Conservation (phyloP, 1,140 invertebrate genomes). For the Amphibalanus amphitrite region DNA sequence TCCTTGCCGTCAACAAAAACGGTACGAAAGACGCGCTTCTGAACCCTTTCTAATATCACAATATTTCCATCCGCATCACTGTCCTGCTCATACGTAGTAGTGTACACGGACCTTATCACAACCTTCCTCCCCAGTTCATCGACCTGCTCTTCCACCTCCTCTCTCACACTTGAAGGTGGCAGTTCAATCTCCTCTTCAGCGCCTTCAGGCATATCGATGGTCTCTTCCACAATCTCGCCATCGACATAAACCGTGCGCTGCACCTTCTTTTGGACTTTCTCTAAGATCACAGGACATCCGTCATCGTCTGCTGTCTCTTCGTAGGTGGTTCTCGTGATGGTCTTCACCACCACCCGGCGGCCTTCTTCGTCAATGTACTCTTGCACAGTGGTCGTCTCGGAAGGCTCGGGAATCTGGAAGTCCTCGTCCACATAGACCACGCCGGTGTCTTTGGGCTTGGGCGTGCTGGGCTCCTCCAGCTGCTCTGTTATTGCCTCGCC, state of each 20-base stretch:
- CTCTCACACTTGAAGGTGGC: background rate
- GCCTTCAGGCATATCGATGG: background rate
- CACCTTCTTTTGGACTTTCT: background rate
- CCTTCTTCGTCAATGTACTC: background rate
- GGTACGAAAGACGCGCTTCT: background rate
- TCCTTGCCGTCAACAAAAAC: background rate
- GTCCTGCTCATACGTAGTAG: background rate
- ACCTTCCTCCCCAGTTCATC: background rate
- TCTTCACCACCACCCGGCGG: background rate
- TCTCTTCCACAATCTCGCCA: background rate
- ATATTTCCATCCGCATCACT: background rate
- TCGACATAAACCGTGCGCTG: background rate
- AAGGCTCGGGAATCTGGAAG: background rate
- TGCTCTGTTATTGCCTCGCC: background rate
- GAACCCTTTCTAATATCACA: background rate
- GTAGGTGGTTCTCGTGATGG: background rate
- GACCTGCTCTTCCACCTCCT: background rate
- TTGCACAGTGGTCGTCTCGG: background rate
- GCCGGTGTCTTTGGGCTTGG: background rate
- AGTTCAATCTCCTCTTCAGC: background rate
- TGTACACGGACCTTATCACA: background rate
- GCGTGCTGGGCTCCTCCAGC: background rate
- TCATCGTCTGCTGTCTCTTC: background rate
- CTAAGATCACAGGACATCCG: background rate
- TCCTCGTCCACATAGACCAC: background rate